phyloP scores from a whole-genome alignment of 2,113 vertebrate species.

The Phrynosoma blainvillii region DNA sequence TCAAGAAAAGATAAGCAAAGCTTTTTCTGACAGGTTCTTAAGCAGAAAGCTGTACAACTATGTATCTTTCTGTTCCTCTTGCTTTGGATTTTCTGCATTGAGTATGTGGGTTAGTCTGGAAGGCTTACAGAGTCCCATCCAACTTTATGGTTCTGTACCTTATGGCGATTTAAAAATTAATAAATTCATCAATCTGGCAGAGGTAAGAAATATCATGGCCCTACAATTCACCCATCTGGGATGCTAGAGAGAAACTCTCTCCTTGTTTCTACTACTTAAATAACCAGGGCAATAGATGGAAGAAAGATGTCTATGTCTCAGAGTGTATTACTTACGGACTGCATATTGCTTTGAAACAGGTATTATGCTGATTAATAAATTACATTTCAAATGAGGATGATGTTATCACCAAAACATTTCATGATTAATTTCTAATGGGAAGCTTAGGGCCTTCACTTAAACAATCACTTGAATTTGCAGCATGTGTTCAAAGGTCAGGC shows the following conservation, averaged over 20 bases:
- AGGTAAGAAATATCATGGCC: not conserved
- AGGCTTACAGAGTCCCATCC: not conserved
- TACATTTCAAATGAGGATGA: constrained; percentile 77
- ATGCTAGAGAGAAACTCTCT: not conserved
- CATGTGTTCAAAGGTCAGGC: constrained; percentile 68
- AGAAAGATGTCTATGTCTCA: constrained; percentile 44
- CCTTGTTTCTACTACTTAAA: not conserved
- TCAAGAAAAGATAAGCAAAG: too few relatives aligned
- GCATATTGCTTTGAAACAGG: constrained; percentile 75
- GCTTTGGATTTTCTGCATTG: not conserved
- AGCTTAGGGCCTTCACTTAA: constrained; percentile 62
- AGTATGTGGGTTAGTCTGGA: not conserved
- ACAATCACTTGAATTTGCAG: constrained; percentile 60
- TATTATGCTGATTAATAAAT: constrained; percentile 70
- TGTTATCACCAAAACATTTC: constrained; percentile 74
- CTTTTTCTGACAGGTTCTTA: too few relatives aligned
- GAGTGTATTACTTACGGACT: constrained; percentile 54
- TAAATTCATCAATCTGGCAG: not conserved
- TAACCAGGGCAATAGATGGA: not conserved
- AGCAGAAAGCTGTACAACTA: too few relatives aligned
- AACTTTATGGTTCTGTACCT: not conserved
- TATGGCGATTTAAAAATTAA: not conserved
- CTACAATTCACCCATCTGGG: not conserved
- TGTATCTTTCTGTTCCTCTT: too few relatives aligned
- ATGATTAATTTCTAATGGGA: constrained; percentile 74